Base-by-base conservation (phyloP, 2,113 vertebrate genomes). In the Recurvirostra avosetta region DNA sequence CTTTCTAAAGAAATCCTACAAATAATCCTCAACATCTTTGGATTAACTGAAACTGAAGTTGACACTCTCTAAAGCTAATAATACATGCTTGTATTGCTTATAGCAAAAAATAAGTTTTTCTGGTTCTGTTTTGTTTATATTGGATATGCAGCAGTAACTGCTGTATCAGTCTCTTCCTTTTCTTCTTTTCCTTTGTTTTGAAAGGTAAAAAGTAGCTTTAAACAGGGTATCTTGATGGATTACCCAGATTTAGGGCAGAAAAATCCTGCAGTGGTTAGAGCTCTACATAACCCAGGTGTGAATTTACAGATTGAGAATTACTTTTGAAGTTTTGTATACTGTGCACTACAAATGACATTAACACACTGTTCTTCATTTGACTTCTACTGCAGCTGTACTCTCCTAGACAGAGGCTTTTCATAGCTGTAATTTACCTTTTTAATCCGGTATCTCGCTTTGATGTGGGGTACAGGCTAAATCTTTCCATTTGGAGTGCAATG, bases 391-490 rank as follows among this genome's bases (percentile, higher is more conserved):
- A 86, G 53, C 72, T 91, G 34, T 55, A 20, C 29, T n/a, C 68
- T 85, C 18, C 20, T 34, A 62, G 61, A 47, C 50, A 18, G 63
- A 59, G 68, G 36, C 55, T 91, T 86, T 81, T 94, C n/a, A 40
- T 4, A 52, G 47, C 19, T 87, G 68, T 78, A 38, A 63, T 93
- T 85, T 87, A 63, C 56, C 67, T 93, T 73, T 81, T 43, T 52
- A 90, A 91, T 87, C 34, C 43, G 20, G 9, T 63, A 29, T 34
- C 55, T 84, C 9, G 1, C 93, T 97, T 96, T 97, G 93, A 95
- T 95, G 71, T 86, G 25, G 36, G 34, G 6, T 30, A 43, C 32
- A 78, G 74, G 41, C 22, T 59, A 82, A 80, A 53, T 56, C 52
- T 91, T 93, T 92, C 45, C 49, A 53, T 92, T 81, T 68, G 20